Evolutionary conservation across 1,140 invertebrate genomes (phyloP).

Genomic region (Heliconius nattereri): DNA sequence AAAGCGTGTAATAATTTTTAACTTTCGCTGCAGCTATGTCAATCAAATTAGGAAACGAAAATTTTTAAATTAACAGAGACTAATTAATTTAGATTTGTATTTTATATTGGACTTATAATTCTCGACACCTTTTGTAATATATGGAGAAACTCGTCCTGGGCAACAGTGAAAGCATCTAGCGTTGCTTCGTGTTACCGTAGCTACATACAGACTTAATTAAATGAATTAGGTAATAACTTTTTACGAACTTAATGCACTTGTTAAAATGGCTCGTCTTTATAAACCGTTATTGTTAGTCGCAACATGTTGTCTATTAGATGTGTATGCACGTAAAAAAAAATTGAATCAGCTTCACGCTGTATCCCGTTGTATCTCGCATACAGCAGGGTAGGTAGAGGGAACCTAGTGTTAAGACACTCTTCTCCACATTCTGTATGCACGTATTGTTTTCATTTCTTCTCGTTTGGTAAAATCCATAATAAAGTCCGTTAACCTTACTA

Average conservation of each 20-base stretch:
- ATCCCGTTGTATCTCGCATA: no score
- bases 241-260: constrained; percentile 21
- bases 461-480: constrained; percentile 1
- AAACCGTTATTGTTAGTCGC: not conserved
- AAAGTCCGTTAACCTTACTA: constrained; percentile 13
- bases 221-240: constrained; percentile 34
- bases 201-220: constrained; percentile 36
- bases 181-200: constrained; percentile 16
- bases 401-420: no score
- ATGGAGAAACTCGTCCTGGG: constrained; percentile 31
- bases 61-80: constrained; percentile 60
- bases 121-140: constrained; percentile 26
- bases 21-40: constrained; percentile 72
- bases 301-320: not conserved
- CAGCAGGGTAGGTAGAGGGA: no score
- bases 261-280: not conserved
- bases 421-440: no score
- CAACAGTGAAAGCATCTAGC: constrained; percentile 38
- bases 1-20: constrained; percentile 70
- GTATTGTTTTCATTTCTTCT: not conserved
- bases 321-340: no score
- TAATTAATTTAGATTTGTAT: constrained; percentile 66
- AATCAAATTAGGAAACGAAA: constrained; percentile 69
- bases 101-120: constrained; percentile 37
- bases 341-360: no score